These are phyloP conservation scores for Oxyura jamaicensis DNA, from an alignment of 2,113 vertebrate species.

Conservation along the genomic window DNA sequence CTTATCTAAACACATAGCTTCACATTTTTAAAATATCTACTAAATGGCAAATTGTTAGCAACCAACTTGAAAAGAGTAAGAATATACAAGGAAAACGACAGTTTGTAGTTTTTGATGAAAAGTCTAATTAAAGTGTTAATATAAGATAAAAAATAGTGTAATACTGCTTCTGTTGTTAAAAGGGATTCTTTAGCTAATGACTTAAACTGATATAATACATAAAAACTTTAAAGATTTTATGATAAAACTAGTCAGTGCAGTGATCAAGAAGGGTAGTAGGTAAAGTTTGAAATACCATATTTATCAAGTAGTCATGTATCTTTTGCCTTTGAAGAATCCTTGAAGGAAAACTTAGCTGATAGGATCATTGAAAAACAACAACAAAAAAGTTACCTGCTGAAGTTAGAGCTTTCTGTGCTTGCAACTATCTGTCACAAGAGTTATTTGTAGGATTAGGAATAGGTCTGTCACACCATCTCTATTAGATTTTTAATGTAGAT, in stretches of 20 bases:
- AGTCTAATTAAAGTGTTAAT: not conserved
- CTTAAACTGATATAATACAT: not conserved
- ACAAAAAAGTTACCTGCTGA: not conserved
- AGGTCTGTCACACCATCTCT: not conserved
- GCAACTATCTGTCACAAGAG: not conserved
- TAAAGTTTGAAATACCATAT: no score
- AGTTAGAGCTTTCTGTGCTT: not conserved
- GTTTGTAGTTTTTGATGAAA: not conserved
- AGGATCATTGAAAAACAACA: not conserved
- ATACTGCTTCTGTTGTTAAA: not conserved
- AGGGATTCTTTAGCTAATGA: not conserved
- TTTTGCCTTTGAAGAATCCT: no score
- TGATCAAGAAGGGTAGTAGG: not conserved
- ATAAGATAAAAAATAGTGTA: not conserved
- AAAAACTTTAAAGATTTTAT: not conserved
- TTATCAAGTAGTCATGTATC: no score
- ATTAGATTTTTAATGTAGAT: not conserved
- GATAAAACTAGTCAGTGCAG: not conserved
- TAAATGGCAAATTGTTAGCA: not conserved
- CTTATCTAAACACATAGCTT: not conserved
- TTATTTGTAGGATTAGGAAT: not conserved
- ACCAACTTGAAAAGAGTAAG: not conserved
- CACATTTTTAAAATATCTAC: not conserved
- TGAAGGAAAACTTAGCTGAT: no score
- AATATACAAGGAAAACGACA: not conserved